Evolutionary conservation across 2,797 vertebrate genomes (phyloP).

Genomic region (Antrozous pallidus): DNA sequence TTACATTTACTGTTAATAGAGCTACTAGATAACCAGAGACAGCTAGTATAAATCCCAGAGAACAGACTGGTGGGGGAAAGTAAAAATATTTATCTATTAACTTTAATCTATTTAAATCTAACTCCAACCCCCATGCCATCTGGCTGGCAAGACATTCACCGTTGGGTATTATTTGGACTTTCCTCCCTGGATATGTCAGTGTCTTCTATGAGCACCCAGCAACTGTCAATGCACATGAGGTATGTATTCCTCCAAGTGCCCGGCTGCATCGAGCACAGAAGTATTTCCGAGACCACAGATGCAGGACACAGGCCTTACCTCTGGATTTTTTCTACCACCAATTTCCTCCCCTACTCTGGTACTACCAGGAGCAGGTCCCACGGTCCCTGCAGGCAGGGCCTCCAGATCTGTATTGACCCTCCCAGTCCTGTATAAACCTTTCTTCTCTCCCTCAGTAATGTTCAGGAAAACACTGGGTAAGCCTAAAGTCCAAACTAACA

Average conservation of each 20-base stretch:
- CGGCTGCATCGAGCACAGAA: background rate
- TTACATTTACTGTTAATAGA: background rate
- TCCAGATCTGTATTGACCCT: background rate
- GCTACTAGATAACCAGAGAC: background rate
- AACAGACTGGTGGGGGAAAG: background rate
- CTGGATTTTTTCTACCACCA: background rate
- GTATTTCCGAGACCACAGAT: background rate
- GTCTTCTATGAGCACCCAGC: background rate
- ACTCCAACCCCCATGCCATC: background rate
- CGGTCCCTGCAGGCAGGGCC: background rate
- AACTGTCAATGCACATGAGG: background rate
- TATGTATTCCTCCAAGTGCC: background rate
- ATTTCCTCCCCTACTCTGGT: fast-evolving
- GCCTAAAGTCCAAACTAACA: background rate
- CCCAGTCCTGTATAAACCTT: background rate
- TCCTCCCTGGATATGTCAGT: background rate
- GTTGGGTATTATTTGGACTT: background rate
- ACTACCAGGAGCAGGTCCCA: background rate
- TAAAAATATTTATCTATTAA: background rate
- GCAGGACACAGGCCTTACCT: background rate
- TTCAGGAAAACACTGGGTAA: background rate
- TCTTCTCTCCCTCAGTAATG: background rate
- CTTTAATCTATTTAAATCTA: background rate
- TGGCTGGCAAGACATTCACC: background rate
- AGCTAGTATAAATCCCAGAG: background rate